Conservation (phyloP, 2,113 vertebrate species). For the Glareola pratincola region DNA sequence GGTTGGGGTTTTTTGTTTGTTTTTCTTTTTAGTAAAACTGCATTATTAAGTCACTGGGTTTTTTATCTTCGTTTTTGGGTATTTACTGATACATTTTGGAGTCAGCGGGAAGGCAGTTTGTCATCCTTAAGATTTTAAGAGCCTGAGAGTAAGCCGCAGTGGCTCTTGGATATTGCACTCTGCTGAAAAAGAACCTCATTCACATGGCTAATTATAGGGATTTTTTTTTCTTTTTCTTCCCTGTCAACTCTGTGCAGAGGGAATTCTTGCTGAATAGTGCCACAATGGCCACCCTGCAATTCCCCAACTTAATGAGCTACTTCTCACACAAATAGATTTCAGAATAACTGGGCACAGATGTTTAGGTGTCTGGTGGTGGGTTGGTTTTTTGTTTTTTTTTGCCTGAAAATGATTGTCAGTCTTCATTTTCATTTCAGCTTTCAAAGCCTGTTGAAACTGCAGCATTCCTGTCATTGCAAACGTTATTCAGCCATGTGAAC, state of each 20-base stretch:
- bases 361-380: neutral
- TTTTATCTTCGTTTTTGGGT: neutral
- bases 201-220: neutral
- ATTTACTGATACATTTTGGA: neutral
- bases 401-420: constrained; percentile 24
- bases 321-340: neutral
- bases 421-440: constrained; percentile 40
- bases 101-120: neutral
- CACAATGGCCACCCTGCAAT: neutral
- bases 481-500: neutral
- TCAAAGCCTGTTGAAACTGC: constrained; percentile 20
- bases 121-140: neutral
- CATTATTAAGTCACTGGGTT: neutral
- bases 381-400: neutral
- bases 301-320: neutral
- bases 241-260: neutral
- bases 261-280: neutral
- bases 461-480: constrained; percentile 25
- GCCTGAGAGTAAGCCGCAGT: neutral
- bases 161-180: neutral
- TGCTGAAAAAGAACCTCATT: neutral
- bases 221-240: neutral
- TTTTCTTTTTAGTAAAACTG: neutral
- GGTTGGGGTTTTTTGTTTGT: neutral
- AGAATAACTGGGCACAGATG: neutral